phyloP scores from a whole-genome alignment of 1,140 invertebrate genomes.

The Batillaria attramentaria region DNA sequence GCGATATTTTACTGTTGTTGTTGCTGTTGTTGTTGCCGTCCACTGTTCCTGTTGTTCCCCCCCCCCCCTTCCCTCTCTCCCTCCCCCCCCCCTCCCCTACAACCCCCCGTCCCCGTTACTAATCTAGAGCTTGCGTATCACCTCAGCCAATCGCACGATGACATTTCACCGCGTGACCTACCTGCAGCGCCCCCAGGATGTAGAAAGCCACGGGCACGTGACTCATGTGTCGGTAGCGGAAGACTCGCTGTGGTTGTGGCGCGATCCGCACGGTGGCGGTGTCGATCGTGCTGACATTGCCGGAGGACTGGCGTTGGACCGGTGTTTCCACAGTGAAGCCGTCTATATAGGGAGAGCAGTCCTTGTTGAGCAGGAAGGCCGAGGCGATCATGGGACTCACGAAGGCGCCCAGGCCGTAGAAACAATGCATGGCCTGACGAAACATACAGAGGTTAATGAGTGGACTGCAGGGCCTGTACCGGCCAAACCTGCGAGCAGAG shows the following conservation, averaged over 20 bases:
- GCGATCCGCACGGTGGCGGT: conserved; percentile 39
- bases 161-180: too few relatives aligned
- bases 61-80: neutral
- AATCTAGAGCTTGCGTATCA: too few relatives aligned
- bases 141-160: too few relatives aligned
- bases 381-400: conserved; percentile 75
- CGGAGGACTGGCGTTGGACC: neutral
- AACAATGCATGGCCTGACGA: conserved; percentile 74
- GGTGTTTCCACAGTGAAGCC: conserved; percentile 52
- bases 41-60: neutral
- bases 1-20: too few relatives aligned
- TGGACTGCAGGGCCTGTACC: neutral
- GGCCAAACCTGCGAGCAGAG: too few relatives aligned
- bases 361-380: conserved; percentile 73
- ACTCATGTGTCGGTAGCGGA: conserved; percentile 61
- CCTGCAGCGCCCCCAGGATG: conserved; percentile 73
- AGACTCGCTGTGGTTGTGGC: conserved; percentile 52
- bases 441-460: conserved; percentile 17
- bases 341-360: conserved; percentile 66
- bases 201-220: conserved; percentile 73
- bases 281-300: neutral
- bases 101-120: too few relatives aligned
- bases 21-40: too few relatives aligned
- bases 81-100: neutral
- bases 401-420: conserved; percentile 75